Conservation (phyloP, 1,140 invertebrate species). For the Drosophila lacertosa region DNA sequence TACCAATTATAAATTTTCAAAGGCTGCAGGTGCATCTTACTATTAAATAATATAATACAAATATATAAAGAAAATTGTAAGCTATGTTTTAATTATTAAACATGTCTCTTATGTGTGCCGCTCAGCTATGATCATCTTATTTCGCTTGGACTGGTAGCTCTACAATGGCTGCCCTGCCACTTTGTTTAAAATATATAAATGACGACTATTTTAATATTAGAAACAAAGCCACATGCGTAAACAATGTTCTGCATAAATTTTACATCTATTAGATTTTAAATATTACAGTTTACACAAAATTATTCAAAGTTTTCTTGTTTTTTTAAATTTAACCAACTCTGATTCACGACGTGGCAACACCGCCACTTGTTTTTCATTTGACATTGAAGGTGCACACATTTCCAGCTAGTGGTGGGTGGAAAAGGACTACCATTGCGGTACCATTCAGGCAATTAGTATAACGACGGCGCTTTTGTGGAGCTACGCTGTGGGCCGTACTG, state of each 20-base stretch:
- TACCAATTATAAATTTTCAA: too few relatives aligned
- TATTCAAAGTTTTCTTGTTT: too few relatives aligned
- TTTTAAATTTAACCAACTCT: background rate
- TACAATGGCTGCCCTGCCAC: constrained; percentile 7
- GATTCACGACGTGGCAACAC: constrained; percentile 53
- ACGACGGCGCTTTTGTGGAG: constrained; percentile 45
- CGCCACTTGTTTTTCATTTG: constrained; percentile 72
- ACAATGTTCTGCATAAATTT: too few relatives aligned
- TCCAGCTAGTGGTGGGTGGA: constrained; percentile 59
- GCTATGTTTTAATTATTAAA: background rate
- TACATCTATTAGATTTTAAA: too few relatives aligned
- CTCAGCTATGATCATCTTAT: background rate
- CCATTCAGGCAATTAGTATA: constrained; percentile 29
- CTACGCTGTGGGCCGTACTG: constrained; percentile 26
- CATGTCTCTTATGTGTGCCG: background rate
- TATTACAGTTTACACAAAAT: too few relatives aligned
- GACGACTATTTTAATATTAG: background rate
- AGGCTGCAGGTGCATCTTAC: too few relatives aligned
- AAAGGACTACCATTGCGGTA: constrained; percentile 49
- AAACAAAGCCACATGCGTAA: background rate
- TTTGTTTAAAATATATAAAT: background rate
- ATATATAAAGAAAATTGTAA: background rate
- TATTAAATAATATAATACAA: background rate
- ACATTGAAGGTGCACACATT: constrained; percentile 64
- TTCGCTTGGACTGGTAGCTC: constrained; percentile 1